A percentile compares a stretch with the other conserved stretches of the same genome.
Evolutionary conservation across 2,888 invertebrate genomes (phyloP).

Genomic region (Drosophila kuntzei): DNA sequence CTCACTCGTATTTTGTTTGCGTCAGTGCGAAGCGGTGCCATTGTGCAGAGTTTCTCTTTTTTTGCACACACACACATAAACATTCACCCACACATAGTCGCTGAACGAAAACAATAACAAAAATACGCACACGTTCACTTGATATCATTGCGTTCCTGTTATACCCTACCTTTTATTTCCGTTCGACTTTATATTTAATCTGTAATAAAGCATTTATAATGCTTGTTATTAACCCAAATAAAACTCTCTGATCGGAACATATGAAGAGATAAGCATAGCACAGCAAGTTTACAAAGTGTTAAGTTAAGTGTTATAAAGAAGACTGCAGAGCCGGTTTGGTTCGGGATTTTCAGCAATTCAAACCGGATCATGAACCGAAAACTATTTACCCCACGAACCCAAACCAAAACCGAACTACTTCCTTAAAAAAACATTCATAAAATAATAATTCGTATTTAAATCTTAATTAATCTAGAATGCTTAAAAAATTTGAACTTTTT

Average conservation of each 20-base stretch:
- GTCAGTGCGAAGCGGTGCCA: neutral
- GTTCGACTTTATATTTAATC: neutral
- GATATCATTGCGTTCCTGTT: neutral
- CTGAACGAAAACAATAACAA: neutral
- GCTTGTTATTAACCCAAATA: neutral
- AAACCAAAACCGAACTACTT: too few relatives aligned
- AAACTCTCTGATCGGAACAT: conserved; percentile 4
- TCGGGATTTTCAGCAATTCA: too few relatives aligned
- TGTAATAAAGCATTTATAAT: neutral
- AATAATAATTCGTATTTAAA: too few relatives aligned
- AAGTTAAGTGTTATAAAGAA: too few relatives aligned
- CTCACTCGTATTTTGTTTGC: neutral
- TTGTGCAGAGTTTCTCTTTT: conserved; percentile 26
- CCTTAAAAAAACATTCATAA: too few relatives aligned
- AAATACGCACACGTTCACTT: neutral
- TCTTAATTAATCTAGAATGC: too few relatives aligned
- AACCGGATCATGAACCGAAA: too few relatives aligned
- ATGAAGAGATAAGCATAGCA: neutral
- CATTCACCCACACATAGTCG: neutral
- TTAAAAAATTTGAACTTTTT: too few relatives aligned
- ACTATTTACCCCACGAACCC: too few relatives aligned
- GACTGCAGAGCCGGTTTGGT: too few relatives aligned
- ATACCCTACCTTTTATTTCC: neutral
- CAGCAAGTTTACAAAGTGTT: neutral
- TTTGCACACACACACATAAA: neutral